Base-by-base conservation (phyloP, 2,797 vertebrate genomes). In the Lepus oiostolus region DNA sequence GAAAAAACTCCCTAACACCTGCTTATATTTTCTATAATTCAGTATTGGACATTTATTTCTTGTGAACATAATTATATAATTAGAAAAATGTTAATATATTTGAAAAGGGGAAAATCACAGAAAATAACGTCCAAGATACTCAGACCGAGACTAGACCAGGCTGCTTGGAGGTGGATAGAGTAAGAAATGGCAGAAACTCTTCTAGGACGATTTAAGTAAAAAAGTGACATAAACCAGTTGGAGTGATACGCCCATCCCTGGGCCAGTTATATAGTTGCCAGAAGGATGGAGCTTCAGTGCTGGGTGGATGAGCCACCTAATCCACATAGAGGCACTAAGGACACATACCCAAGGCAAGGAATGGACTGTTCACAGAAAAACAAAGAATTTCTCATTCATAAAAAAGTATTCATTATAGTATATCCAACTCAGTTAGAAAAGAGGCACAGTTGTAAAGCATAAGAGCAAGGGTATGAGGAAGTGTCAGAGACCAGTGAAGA, bases 31-130 rank as follows among this genome's bases (percentile, higher is more conserved):
- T 71, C 60, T 60, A 42, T 9, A 92, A 14, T 38, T 90, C 65
- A 72, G 65, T 30, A 38, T 12, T 70, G 38, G 68, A 88, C n/a
- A 91, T 65, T 75, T 92, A 76, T 60, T 85, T 89, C 81, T 87
- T 50, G 35, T 24, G n/a, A 71, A 65, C 32, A 42, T 76, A 65
- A 54, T 90, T 50, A 62, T 26, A 50, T 71, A 71, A 72, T 60
- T 76, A 82, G 54, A 7, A n/a, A 35, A 85, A 38, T 70, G 28
- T 42, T 22, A 68, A 80, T 90, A 71, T 63, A 71, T 19, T 58
- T 22, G 11, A 47, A 47, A 89, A 76, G 24, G 16, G 62, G 16
- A 85, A 22, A 62, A 42, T 21, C 6, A 58, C 35, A 71, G 67
- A 88, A 96, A 88, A 32, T 75, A 88, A 88, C 24, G 89, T 32